A percentile compares a stretch with the other conserved stretches of the same genome.
These are phyloP conservation scores for Mastacembelus armatus DNA, from an alignment of 2,797 vertebrate species.

Conservation along the genomic window DNA sequence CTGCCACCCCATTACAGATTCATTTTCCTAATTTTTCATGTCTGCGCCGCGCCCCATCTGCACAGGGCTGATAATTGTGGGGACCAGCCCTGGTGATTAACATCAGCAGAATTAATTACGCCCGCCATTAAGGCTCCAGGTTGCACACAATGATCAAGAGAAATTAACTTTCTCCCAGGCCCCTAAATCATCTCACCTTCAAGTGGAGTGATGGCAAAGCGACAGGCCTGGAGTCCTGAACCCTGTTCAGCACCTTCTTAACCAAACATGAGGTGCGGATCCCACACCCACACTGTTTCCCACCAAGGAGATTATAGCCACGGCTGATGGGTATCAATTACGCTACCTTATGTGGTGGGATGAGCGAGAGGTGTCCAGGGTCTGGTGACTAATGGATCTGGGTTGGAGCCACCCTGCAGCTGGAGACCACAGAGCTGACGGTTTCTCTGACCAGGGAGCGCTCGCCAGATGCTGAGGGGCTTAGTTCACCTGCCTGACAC, in stretches of 20 bases:
- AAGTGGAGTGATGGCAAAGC: conserved; percentile 93
- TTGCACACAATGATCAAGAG: conserved; percentile 99
- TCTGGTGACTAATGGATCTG: conserved; percentile 81
- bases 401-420: conserved; percentile 73
- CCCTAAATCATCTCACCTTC: conserved; percentile 99
- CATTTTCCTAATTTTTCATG: conserved; percentile 99
- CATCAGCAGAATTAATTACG: conserved; percentile 99
- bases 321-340: conserved; percentile 82
- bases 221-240: conserved; percentile 87
- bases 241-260: conserved; percentile 85
- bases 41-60: conserved; percentile 99
- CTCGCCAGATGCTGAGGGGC: conserved; percentile 77
- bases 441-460: conserved; percentile 72
- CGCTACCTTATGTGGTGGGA: conserved; percentile 80
- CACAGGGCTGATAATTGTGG: conserved; percentile 99
- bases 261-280: conserved; percentile 83
- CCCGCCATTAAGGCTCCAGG: conserved; percentile 99
- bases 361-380: conserved; percentile 75
- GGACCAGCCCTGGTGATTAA: conserved; percentile 99
- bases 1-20: conserved; percentile 99
- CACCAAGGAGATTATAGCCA: conserved; percentile 68
- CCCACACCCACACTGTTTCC: conserved; percentile 56
- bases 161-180: conserved; percentile 99
- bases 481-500: conserved; percentile 67
- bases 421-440: conserved; percentile 65